phyloP scores from a whole-genome alignment of 1,140 invertebrate species.

The Nomia melanderi region DNA sequence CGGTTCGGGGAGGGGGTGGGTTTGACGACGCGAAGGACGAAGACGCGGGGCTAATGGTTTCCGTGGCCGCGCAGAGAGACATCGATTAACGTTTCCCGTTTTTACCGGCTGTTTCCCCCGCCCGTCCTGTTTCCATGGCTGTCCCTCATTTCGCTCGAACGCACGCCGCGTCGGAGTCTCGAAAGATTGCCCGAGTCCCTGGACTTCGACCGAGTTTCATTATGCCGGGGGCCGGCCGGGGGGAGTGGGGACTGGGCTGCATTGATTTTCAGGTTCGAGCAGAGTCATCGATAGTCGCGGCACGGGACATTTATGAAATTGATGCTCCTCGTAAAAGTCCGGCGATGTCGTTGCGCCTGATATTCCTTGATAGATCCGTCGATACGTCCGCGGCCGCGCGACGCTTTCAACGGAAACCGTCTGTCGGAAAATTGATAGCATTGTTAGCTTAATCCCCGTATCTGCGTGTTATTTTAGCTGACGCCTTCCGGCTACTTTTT shows the following conservation, averaged over 20 bases:
- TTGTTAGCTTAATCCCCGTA: neutral
- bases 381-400: conserved; percentile 1
- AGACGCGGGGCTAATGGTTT: conserved; percentile 31
- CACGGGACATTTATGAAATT: neutral
- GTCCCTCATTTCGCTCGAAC: neutral
- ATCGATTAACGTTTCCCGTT: conserved; percentile 39
- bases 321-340: neutral
- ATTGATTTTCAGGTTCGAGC: conserved; percentile 1
- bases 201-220: neutral
- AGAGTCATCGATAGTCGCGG: neutral
- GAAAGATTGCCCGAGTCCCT: neutral
- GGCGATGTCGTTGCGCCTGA: conserved; percentile 22
- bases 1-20: too few species aligned
- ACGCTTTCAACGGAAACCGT: neutral
- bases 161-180: neutral
- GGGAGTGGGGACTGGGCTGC: neutral
- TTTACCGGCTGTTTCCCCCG: neutral
- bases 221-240: too few species aligned
- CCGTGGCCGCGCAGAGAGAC: conserved; percentile 28
- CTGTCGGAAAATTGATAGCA: conserved; percentile 26
- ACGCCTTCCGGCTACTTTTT: too few species aligned
- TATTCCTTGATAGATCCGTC: conserved; percentile 14
- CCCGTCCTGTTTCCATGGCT: neutral
- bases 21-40: too few species aligned
- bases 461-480: too few species aligned